A percentile compares a stretch with the other conserved stretches of the same genome.
Conservation (phyloP, 2,888 invertebrate genomes). For the Microplitis manilae region DNA sequence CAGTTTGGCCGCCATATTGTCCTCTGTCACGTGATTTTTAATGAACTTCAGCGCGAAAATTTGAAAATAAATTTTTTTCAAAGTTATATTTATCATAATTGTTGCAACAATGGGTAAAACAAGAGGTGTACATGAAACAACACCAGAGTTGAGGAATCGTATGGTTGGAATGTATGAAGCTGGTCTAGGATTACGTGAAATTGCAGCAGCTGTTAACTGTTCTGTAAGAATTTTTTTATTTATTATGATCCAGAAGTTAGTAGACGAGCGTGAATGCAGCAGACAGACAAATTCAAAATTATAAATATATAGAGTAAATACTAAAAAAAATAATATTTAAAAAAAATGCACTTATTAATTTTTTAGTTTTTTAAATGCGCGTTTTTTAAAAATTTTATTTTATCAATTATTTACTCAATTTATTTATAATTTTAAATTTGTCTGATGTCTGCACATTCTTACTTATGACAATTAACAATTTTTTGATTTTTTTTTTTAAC, state of each 20-base stretch:
- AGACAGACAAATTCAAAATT: too few relatives aligned
- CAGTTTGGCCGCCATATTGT: slow-evolving; percentile 50
- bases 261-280: not conserved
- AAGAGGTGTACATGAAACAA: slow-evolving; percentile 69
- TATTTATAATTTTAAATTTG: too few relatives aligned
- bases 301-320: too few relatives aligned
- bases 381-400: too few relatives aligned
- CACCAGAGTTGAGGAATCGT: slow-evolving; percentile 68
- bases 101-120: slow-evolving; percentile 66
- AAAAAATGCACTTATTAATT: too few relatives aligned
- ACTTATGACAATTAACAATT: too few relatives aligned
- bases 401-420: too few relatives aligned
- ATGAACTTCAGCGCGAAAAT: slow-evolving; percentile 48
- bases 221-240: slow-evolving; percentile 58
- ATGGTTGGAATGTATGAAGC: slow-evolving; percentile 71
- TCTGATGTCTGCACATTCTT: too few relatives aligned
- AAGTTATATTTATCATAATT: not conserved
- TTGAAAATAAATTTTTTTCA: slow-evolving; percentile 43
- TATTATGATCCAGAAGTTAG: not conserved
- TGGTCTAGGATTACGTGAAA: slow-evolving; percentile 67
- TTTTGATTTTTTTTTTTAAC: too few relatives aligned
- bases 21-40: slow-evolving; percentile 60
- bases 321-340: too few relatives aligned
- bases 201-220: slow-evolving; percentile 68
- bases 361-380: too few relatives aligned